Percentiles rank a stretch among this genome's conserved stretches.
Conservation (phyloP, 64 coral and sea anemone genomes). For the Stichodactyla mertensii region DNA sequence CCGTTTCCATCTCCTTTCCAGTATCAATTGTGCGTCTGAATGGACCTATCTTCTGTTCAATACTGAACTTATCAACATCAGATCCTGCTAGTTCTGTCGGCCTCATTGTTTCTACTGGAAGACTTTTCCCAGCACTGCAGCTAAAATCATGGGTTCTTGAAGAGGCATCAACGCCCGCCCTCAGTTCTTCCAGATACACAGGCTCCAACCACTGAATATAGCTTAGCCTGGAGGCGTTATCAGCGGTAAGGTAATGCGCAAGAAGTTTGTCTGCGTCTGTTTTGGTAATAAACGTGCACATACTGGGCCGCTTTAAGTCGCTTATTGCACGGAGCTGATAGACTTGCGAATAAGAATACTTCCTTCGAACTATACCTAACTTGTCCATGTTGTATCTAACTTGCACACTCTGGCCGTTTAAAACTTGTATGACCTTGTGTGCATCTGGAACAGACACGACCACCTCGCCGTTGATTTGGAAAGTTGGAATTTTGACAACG, state of each 20-base stretch:
- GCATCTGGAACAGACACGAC: slow-evolving; percentile 81
- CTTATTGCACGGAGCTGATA: slow-evolving; percentile 70
- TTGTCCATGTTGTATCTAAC: slow-evolving; percentile 80
- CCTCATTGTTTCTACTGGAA: not conserved
- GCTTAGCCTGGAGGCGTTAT: slow-evolving; percentile 35
- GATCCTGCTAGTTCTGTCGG: not conserved
- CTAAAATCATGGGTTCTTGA: not conserved
- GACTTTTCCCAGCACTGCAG: not conserved
- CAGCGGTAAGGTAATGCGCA: slow-evolving; percentile 58
- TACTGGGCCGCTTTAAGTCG: slow-evolving; percentile 73
- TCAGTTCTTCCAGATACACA: slow-evolving; percentile 32
- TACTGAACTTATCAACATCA: not conserved
- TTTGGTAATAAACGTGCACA: slow-evolving; percentile 78
- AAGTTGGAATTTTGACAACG: slow-evolving; percentile 59
- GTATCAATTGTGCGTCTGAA: not conserved
- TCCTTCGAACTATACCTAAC: slow-evolving; percentile 57
- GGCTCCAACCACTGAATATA: slow-evolving; percentile 69
- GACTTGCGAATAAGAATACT: slow-evolving; percentile 70
- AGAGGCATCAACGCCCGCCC: not conserved
- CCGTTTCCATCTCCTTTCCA: not conserved
- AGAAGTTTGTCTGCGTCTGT: slow-evolving; percentile 59
- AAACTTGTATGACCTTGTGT: slow-evolving; percentile 78
- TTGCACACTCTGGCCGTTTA: slow-evolving; percentile 89
- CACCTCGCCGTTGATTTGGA: slow-evolving; percentile 54
- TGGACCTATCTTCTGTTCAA: not conserved